Conservation (phyloP, 2,888 invertebrate genomes). For the Idaea aversata region DNA sequence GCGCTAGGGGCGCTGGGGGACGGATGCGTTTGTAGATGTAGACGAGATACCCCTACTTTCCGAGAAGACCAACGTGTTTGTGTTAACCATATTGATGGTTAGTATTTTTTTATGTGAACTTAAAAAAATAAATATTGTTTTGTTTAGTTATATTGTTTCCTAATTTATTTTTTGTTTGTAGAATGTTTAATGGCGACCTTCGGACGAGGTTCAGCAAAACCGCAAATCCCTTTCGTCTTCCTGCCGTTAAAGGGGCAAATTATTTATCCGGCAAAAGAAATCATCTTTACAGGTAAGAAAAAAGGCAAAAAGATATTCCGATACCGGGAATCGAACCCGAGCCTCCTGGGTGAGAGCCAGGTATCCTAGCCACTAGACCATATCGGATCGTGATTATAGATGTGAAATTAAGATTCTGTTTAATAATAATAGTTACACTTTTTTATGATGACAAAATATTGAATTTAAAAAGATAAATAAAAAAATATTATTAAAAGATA, state of each 20-base stretch:
- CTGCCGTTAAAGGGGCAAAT: slow-evolving; percentile 92
- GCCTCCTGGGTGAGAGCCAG: slow-evolving; percentile 86
- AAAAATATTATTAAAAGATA: too few relatives aligned
- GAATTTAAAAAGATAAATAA: too few relatives aligned
- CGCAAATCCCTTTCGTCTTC: slow-evolving; percentile 92
- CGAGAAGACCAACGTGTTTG: slow-evolving; percentile 86
- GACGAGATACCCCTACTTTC: slow-evolving; percentile 83
- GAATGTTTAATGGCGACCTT: slow-evolving; percentile 86
- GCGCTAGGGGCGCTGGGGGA: slow-evolving; percentile 69
- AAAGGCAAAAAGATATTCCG: slow-evolving; percentile 55
- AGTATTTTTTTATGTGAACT: slow-evolving; percentile 25
- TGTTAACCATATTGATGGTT: slow-evolving; percentile 87
- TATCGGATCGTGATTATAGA: slow-evolving; percentile 51
- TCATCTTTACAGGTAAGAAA: slow-evolving; percentile 86
- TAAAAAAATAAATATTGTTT: too few relatives aligned
- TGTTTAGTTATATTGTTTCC: not conserved
- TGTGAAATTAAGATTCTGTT: slow-evolving; percentile 5
- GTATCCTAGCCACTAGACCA: slow-evolving; percentile 86
- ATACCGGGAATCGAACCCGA: slow-evolving; percentile 81
- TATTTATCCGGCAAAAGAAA: slow-evolving; percentile 93
- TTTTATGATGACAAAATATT: too few relatives aligned
- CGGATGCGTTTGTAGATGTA: slow-evolving; percentile 85
- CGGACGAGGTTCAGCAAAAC: slow-evolving; percentile 82
- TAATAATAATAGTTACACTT: too few relatives aligned
- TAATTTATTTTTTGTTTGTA: slow-evolving; percentile 54